Conservation (phyloP, 2,797 vertebrate genomes). For the Thaleichthys pacificus region DNA sequence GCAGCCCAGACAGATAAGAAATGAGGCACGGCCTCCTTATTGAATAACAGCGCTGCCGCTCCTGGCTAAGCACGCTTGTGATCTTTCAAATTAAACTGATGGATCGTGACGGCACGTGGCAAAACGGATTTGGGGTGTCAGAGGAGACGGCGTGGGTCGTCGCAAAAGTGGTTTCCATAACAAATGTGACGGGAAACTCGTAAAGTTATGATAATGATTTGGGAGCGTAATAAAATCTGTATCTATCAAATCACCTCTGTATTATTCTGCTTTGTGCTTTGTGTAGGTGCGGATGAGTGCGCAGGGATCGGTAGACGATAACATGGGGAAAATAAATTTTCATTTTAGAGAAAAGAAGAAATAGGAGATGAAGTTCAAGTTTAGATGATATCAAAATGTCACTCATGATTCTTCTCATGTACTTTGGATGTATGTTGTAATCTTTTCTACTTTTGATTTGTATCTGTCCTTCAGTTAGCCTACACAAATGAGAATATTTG, state of each 20-base stretch:
- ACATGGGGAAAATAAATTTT: background rate
- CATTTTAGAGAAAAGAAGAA: background rate
- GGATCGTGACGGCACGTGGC: constrained; percentile 64
- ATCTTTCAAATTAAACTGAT: constrained; percentile 77
- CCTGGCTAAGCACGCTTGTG: constrained; percentile 60
- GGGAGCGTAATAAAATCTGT: constrained; percentile 71
- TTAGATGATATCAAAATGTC: background rate
- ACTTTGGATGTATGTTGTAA: background rate
- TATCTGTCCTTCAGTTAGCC: background rate
- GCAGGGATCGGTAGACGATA: background rate
- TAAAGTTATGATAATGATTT: constrained; percentile 75
- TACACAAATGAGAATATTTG: background rate
- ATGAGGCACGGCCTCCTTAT: constrained; percentile 65
- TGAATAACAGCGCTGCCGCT: constrained; percentile 70
- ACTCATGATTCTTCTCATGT: background rate
- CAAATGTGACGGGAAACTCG: constrained; percentile 65
- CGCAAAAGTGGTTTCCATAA: constrained; percentile 62
- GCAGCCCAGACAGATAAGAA: constrained; percentile 57
- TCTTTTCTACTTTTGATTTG: background rate
- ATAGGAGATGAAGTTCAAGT: background rate
- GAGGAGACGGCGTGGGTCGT: constrained; percentile 44
- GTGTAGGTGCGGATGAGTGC: constrained; percentile 32
- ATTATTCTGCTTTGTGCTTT: constrained; percentile 45
- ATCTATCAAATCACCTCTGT: constrained; percentile 68
- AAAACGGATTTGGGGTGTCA: constrained; percentile 67